Conservation (phyloP, 30 jellyfish, hydroid and myxozoan genomes). For the Hydractinia echinata region DNA sequence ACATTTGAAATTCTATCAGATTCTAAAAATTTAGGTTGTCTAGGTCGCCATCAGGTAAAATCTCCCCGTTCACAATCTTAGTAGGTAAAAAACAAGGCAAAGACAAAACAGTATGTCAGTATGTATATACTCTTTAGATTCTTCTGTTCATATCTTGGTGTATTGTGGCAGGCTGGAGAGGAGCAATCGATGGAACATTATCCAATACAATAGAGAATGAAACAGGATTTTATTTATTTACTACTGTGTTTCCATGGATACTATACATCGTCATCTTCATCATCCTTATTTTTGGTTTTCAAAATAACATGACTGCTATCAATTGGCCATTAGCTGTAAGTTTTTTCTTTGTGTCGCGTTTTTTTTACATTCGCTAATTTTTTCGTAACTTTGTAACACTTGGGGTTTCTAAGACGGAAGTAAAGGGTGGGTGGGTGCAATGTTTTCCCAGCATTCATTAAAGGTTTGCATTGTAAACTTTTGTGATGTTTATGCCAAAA, state of each 20-base stretch:
- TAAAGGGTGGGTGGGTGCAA: neutral
- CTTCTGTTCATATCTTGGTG: constrained; percentile 22
- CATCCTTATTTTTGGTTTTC: neutral
- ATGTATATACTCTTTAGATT: neutral
- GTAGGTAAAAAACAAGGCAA: neutral
- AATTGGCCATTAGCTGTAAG: constrained; percentile 18
- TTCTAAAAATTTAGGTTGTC: too few species aligned
- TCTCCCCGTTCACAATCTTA: neutral
- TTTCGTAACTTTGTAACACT: neutral
- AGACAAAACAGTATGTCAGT: neutral
- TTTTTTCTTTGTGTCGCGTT: neutral
- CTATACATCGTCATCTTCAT: neutral
- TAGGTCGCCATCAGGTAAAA: too few species aligned
- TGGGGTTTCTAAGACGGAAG: neutral
- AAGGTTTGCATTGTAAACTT: too few species aligned
- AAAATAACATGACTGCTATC: neutral
- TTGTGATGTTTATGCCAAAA: too few species aligned
- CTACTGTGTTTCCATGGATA: constrained; percentile 23
- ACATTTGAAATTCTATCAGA: too few species aligned
- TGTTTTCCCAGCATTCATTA: too few species aligned
- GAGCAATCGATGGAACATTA: constrained; percentile 3
- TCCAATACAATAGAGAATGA: neutral
- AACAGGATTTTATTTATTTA: constrained; percentile 17
- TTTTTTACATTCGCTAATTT: neutral
- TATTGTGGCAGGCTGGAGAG: constrained; percentile 28